Percentiles rank a stretch among this genome's conserved stretches.
These are phyloP conservation scores for Apaloderma vittatum DNA, from an alignment of 2,113 vertebrate species.

Conservation along the genomic window DNA sequence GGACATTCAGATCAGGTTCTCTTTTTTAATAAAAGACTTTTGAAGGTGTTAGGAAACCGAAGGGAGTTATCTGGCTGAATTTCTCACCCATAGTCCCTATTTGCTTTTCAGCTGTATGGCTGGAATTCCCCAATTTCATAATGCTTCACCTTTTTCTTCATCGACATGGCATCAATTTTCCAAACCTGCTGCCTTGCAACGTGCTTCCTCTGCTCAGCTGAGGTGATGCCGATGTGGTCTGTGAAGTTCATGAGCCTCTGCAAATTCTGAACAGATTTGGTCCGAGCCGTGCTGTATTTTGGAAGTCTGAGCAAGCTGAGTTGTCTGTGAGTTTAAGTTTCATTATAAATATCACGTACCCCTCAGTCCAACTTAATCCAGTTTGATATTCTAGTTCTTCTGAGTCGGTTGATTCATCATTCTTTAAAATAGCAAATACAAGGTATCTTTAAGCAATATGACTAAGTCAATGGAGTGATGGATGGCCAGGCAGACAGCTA, in stretches of 20 bases:
- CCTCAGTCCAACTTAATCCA: background rate
- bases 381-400: background rate
- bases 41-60: background rate
- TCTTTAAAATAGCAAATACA: background rate
- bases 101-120: background rate
- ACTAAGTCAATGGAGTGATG: background rate
- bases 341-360: background rate
- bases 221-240: background rate
- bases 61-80: background rate
- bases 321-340: background rate
- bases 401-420: background rate
- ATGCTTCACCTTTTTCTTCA: background rate
- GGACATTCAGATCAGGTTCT: background rate
- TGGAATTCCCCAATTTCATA: background rate
- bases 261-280: background rate
- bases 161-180: background rate
- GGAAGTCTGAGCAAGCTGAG: background rate
- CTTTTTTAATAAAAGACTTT: background rate
- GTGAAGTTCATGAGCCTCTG: background rate
- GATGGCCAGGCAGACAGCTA: background rate
- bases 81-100: background rate
- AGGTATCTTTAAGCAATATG: background rate
- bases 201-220: background rate
- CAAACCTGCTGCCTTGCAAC: background rate
- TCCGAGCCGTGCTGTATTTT: background rate